Evolutionary conservation across 1,140 invertebrate genomes (phyloP).

Genomic region (Sminthurides bifidus): DNA sequence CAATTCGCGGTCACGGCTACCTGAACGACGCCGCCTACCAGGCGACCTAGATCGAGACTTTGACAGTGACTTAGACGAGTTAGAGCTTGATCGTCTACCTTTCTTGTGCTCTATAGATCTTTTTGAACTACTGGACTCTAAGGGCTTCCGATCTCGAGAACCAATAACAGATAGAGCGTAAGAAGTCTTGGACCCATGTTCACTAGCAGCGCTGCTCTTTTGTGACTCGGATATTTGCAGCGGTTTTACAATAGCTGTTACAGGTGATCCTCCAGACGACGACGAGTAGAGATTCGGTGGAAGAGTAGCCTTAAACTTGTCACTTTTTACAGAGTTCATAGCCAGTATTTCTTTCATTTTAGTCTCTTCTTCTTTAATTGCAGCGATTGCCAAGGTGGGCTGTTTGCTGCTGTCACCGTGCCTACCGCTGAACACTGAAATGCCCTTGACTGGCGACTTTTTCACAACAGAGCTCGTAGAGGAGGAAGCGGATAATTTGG

Average conservation of each 20-base stretch:
- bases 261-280: slow-evolving; percentile 7
- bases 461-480: slow-evolving; percentile 11
- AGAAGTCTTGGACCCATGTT: not conserved
- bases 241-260: slow-evolving; percentile 23
- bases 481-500: slow-evolving; percentile 30
- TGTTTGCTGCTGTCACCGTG: slow-evolving; percentile 11
- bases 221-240: not conserved
- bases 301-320: slow-evolving; percentile 29
- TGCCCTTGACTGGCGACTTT: slow-evolving; percentile 15
- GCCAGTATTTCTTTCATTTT: slow-evolving; percentile 29
- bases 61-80: slow-evolving; percentile 17
- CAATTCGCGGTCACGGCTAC: not conserved
- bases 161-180: not conserved
- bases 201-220: not conserved
- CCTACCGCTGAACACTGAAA: slow-evolving; percentile 17
- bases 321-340: slow-evolving; percentile 22
- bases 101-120: not conserved
- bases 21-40: not conserved
- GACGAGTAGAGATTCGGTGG: slow-evolving; percentile 14
- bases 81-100: slow-evolving; percentile 13
- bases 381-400: slow-evolving; percentile 21
- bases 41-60: slow-evolving; percentile 7
- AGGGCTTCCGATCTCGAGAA: not conserved
- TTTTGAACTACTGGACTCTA: not conserved
- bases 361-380: slow-evolving; percentile 29